These are phyloP conservation scores for Chionis minor DNA, from an alignment of 2,113 vertebrate species.

Conservation along the genomic window DNA sequence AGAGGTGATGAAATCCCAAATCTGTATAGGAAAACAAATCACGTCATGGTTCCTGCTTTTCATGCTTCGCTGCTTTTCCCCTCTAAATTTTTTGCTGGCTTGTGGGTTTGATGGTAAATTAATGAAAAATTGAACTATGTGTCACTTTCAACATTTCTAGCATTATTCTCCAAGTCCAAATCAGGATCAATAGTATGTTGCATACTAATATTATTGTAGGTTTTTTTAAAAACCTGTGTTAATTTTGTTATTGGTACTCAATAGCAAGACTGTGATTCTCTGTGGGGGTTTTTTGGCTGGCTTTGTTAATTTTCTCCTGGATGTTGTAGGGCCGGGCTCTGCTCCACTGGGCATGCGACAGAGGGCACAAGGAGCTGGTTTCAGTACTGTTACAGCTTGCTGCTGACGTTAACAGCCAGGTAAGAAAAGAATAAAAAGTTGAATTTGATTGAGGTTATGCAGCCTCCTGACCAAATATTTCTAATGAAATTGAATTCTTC, in stretches of 20 bases:
- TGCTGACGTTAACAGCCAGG: constrained; percentile 93
- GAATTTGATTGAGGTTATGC: not conserved
- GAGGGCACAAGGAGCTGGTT: constrained; percentile 94
- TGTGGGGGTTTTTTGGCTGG: not conserved
- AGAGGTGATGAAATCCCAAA: not conserved
- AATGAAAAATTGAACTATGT: not conserved
- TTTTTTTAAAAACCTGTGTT: not conserved
- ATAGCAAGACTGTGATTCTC: not conserved
- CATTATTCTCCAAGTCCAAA: not conserved
- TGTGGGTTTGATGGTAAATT: not conserved
- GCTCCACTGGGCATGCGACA: constrained; percentile 94
- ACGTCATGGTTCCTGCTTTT: not conserved
- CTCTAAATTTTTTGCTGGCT: not conserved
- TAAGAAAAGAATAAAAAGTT: constrained; percentile 62
- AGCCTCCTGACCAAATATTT: not conserved
- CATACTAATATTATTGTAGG: not conserved
- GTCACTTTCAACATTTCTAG: not conserved
- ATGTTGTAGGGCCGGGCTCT: constrained; percentile 86
- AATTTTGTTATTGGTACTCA: not conserved
- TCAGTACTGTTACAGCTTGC: constrained; percentile 85
- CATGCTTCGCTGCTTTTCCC: not conserved
- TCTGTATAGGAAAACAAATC: not conserved
- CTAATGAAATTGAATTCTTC: not conserved
- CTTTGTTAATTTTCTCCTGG: constrained; percentile 6
- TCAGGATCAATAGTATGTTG: not conserved